Conservation (phyloP, 2,797 vertebrate species). For the Schizopygopsis pylzovi region DNA sequence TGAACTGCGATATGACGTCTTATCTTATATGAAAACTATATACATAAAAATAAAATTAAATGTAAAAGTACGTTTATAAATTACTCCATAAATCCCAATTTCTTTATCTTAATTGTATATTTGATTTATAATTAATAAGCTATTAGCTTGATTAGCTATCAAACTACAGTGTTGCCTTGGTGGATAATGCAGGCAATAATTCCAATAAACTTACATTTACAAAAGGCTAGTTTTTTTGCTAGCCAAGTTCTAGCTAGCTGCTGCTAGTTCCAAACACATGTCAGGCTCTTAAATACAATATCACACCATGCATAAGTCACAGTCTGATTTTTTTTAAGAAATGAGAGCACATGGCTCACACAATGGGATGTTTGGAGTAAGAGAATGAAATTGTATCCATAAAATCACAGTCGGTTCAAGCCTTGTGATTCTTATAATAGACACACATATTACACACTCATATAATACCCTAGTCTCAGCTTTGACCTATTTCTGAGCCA, state of each 20-base stretch:
- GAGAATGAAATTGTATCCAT: neutral
- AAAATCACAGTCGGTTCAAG: neutral
- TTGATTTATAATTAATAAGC: neutral
- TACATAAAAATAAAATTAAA: neutral
- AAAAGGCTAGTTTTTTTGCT: neutral
- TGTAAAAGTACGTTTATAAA: neutral
- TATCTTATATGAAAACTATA: neutral
- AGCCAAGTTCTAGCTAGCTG: neutral
- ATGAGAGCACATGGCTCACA: neutral
- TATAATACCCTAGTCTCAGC: slow-evolving; percentile 7
- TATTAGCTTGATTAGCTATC: neutral
- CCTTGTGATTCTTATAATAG: neutral
- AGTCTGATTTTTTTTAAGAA: neutral
- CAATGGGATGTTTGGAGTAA: neutral
- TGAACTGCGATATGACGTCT: neutral
- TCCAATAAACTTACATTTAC: neutral
- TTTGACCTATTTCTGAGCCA: slow-evolving; percentile 32
- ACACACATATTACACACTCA: slow-evolving; percentile 19
- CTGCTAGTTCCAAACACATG: neutral
- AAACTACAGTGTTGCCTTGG: neutral
- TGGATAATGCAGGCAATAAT: neutral
- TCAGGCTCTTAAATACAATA: neutral
- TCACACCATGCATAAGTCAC: neutral
- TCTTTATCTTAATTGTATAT: neutral
- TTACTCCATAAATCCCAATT: neutral